Evolutionary conservation across 1,140 invertebrate genomes (phyloP).

Genomic region (Popillia japonica): DNA sequence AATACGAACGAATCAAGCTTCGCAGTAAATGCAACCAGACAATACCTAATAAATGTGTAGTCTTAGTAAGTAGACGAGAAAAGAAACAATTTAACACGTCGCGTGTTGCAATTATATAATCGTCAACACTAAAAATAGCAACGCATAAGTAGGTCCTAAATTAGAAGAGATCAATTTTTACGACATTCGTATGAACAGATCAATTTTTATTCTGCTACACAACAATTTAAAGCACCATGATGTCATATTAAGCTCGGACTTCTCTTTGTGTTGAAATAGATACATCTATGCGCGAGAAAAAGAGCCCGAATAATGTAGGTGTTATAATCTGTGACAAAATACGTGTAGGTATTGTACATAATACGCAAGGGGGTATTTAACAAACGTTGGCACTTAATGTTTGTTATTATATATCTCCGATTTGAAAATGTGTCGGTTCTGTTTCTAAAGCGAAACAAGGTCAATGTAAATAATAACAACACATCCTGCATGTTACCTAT

Average conservation of each 20-base stretch:
- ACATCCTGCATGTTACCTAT: no score
- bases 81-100: no score
- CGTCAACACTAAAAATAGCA: constrained; percentile 1
- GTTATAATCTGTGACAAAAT: not conserved
- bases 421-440: not conserved
- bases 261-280: not conserved
- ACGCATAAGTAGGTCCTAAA: not conserved
- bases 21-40: not conserved
- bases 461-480: not conserved
- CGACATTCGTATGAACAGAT: not conserved
- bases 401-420: not conserved
- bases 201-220: not conserved
- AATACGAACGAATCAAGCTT: not conserved
- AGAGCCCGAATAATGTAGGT: not conserved
- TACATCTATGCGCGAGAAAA: not conserved
- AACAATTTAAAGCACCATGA: not conserved
- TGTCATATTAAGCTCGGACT: not conserved
- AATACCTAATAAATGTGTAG: no score
- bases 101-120: not conserved
- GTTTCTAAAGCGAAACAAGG: not conserved
- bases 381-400: no score
- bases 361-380: no score
- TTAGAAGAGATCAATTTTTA: not conserved
- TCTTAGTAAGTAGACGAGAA: not conserved
- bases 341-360: not conserved